Evolutionary conservation across 1,140 invertebrate genomes (phyloP), one percentile per base, ranked within the genome.

Genomic region (Atta cephalotes): DNA sequence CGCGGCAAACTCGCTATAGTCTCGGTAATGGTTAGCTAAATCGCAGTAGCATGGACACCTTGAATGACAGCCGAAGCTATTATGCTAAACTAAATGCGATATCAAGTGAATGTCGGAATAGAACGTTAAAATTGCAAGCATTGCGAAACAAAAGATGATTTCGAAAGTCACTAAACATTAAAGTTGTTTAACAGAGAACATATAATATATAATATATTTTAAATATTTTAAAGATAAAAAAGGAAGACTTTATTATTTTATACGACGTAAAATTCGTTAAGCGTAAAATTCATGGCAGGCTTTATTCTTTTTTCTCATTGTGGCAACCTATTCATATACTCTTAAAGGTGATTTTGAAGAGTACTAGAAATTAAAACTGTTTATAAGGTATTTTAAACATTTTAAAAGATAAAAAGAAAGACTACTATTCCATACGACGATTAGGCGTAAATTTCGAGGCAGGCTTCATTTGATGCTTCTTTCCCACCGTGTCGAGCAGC

Each of bases 21-120:
- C 72, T 80, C 79, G 85, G 80, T 74, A 80, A 84, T 89, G 74
- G 77, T 90, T 79, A 82, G 84, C 85, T 78, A 76, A 87, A 87
- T 90, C 80, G 45, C 39, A 49, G 25, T 62, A 58, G 68, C 80
- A 51, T 76, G 70, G 39, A 49, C 71, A 76, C 45, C 56, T 76
- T 62, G 80, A 84, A 62, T 28, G 70, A 28, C 80, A 76, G 49
- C 21, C 21, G 12, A 16, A 49, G 18, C 56, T 35, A 84, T 76
- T 84, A 58, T 62, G 70, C 39, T 21, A 70, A 49, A 49, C 56
- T 72, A 58, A 81, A 81, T 45, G 80, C 80, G 45, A 49, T 3
- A 45, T 60, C 68, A 60, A 35, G 7, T 5, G 6, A 6, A 60
- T n/a, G 56, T 62, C 56, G n/a, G 39, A 62, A 28, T 62, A 18